Conservation (phyloP, 2,888 invertebrate species). For the Iselma pallidipennis region DNA sequence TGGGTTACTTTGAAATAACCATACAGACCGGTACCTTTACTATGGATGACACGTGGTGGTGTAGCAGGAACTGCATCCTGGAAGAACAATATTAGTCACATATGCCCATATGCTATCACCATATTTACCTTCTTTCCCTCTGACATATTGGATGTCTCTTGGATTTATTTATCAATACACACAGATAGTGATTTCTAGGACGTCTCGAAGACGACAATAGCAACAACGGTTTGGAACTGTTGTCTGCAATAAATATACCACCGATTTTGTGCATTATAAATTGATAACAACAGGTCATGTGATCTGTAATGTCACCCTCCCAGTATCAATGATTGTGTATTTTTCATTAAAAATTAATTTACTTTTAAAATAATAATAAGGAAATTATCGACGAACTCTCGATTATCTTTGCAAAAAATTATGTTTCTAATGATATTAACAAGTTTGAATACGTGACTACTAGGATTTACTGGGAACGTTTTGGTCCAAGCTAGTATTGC, state of each 20-base stretch:
- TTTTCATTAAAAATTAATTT: neutral
- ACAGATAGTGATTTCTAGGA: neutral
- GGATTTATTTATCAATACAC: neutral
- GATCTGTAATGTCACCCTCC: too few relatives aligned
- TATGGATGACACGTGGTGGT: constrained; percentile 80
- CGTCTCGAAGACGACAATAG: neutral
- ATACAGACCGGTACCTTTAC: constrained; percentile 92
- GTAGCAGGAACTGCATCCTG: neutral
- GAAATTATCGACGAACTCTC: neutral
- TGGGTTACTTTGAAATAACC: constrained; percentile 86
- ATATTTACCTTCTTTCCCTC: neutral
- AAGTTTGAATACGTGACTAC: too few relatives aligned
- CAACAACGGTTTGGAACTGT: neutral
- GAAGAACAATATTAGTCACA: neutral
- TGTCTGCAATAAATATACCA: neutral
- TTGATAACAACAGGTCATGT: neutral
- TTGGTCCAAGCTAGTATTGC: too few relatives aligned
- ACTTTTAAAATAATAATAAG: neutral
- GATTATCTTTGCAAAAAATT: too few relatives aligned
- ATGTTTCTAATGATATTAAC: too few relatives aligned
- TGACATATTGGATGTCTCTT: neutral
- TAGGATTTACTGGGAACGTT: too few relatives aligned
- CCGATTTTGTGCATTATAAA: neutral
- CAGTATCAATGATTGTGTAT: neutral
- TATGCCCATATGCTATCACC: neutral